A percentile compares a stretch with the other conserved stretches of the same genome.
Conservation (phyloP, 2,797 vertebrate genomes). For the Ctenochaetus hawaiiensis region DNA sequence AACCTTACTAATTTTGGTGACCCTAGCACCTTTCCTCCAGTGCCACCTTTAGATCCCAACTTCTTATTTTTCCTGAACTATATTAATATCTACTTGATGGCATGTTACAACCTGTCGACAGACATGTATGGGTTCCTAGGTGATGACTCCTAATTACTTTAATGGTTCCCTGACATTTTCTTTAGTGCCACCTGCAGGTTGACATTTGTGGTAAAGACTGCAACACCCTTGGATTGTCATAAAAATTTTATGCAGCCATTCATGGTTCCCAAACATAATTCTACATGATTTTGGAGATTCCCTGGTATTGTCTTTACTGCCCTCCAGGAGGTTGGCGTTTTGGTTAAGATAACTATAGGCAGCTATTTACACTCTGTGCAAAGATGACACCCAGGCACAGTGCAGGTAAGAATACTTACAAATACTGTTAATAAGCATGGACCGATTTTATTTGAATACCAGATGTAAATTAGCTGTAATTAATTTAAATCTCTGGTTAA, state of each 20-base stretch:
- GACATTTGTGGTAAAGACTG: background rate
- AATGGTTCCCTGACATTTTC: background rate
- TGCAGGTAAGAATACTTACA: background rate
- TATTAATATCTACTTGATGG: background rate
- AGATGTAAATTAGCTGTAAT: conserved; percentile 10
- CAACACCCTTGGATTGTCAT: background rate
- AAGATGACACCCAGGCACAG: background rate
- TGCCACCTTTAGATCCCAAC: too few species aligned
- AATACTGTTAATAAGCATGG: background rate
- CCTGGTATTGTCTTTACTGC: background rate
- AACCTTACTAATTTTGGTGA: background rate
- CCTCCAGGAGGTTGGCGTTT: background rate
- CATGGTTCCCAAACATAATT: background rate
- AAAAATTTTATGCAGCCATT: background rate
- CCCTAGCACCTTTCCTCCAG: background rate
- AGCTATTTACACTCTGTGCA: background rate
- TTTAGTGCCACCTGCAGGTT: background rate
- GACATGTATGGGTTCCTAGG: too few species aligned
- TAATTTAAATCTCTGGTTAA: background rate
- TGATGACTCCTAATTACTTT: background rate
- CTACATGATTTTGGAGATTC: too few species aligned
- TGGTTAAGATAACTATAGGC: background rate
- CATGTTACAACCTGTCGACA: background rate
- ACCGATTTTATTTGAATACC: conserved; percentile 4
- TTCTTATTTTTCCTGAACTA: background rate